A percentile compares a stretch with the other conserved stretches of the same genome.
These are phyloP conservation scores for Chaenocephalus aceratus DNA, from an alignment of 2,113 vertebrate genomes.

Conservation along the genomic window DNA sequence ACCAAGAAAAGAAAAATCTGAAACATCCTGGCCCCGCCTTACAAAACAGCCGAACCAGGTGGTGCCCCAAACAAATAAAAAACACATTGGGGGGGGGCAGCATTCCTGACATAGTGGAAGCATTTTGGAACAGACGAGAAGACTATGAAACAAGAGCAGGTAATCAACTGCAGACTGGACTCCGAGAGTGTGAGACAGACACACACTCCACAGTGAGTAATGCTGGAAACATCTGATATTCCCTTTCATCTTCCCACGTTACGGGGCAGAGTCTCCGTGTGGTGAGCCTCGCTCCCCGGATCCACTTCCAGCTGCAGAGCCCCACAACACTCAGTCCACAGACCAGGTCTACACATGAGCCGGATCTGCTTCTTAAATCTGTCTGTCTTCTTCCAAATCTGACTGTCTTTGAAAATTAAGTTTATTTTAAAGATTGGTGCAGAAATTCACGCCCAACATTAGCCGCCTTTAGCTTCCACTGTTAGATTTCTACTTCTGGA, in stretches of 20 bases:
- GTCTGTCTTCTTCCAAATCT: conserved; percentile 20
- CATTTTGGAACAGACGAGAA: conserved; percentile 51
- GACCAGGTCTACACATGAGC: conserved; percentile 67
- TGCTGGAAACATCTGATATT: conserved; percentile 73
- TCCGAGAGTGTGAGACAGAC: conserved; percentile 31
- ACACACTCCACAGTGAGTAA: conserved; percentile 61
- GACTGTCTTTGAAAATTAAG: neutral
- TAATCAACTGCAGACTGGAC: conserved; percentile 62
- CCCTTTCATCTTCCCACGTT: conserved; percentile 75
- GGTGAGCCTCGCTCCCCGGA: conserved; percentile 64
- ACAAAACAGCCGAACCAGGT: conserved; percentile 74
- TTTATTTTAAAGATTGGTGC: too few species aligned
- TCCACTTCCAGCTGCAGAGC: conserved; percentile 71
- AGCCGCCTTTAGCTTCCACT: too few species aligned
- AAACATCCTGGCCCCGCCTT: conserved; percentile 48
- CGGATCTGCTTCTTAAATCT: conserved; percentile 38
- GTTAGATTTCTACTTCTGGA: too few species aligned
- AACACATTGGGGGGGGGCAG: conserved; percentile 32
- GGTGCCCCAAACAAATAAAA: conserved; percentile 70
- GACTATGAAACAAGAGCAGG: conserved; percentile 54
- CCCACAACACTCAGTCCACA: conserved; percentile 65
- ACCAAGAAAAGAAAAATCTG: conserved; percentile 14
- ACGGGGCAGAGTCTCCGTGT: conserved; percentile 62
- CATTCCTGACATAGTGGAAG: conserved; percentile 68
- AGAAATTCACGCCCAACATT: too few species aligned